These are phyloP conservation scores for Clarias macrocephalus DNA, from an alignment of 2,113 vertebrate species.

Conservation along the genomic window DNA sequence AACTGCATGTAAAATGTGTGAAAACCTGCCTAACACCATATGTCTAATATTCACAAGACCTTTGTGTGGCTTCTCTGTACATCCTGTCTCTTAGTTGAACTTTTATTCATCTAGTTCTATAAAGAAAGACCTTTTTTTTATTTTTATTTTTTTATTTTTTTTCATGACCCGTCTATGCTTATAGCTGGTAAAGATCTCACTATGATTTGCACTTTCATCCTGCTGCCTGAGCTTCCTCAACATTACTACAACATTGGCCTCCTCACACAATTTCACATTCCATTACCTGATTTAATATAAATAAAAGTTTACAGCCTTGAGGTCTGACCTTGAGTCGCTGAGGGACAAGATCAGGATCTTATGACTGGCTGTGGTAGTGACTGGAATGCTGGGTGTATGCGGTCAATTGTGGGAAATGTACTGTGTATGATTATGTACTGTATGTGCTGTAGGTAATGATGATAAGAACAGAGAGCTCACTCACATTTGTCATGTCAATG, in stretches of 20 bases:
- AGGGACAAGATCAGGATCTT: background rate
- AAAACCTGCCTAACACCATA: background rate
- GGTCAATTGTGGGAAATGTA: background rate
- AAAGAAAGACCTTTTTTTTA: background rate
- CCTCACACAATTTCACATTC: slow-evolving; percentile 55
- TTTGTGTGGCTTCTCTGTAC: background rate
- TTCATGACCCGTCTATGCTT: background rate
- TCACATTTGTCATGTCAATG: background rate
- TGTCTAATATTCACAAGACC: background rate
- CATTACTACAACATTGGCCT: background rate
- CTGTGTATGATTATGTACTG: background rate
- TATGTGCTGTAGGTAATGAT: background rate
- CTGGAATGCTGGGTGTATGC: background rate
- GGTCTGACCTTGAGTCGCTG: background rate
- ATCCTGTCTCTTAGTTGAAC: background rate
- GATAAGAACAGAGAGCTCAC: background rate
- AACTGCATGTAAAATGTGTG: background rate
- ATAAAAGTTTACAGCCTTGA: slow-evolving; percentile 59
- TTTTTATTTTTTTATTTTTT: background rate
- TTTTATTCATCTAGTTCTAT: background rate
- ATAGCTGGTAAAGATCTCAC: background rate
- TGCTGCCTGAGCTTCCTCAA: background rate
- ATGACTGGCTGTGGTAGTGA: background rate
- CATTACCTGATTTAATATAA: slow-evolving; percentile 67
- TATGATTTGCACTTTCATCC: background rate